These are phyloP conservation scores for Achlya flavicornis DNA, from an alignment of 2,888 invertebrate species.

Conservation along the genomic window DNA sequence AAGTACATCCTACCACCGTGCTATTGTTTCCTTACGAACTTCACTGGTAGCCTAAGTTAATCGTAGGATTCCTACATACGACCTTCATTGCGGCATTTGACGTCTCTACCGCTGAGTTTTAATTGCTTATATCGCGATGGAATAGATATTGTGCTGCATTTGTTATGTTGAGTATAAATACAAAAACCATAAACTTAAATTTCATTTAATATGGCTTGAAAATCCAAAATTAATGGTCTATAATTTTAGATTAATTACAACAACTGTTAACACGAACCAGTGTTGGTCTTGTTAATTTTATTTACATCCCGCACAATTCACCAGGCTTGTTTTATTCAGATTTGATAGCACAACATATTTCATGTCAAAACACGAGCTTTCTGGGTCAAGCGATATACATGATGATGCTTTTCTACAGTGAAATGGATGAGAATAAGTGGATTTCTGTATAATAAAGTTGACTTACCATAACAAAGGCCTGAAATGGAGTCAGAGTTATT, in stretches of 20 bases:
- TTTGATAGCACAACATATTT: slow-evolving; percentile 72
- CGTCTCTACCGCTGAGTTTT: no score
- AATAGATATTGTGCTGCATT: no score
- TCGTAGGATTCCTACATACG: no score
- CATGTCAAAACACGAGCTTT: slow-evolving; percentile 56
- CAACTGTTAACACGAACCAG: slow-evolving; percentile 47
- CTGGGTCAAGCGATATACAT: slow-evolving; percentile 48
- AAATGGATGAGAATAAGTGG: slow-evolving; percentile 42
- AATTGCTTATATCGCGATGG: no score
- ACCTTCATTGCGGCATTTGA: no score
- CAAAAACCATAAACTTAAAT: no score
- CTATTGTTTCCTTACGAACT: no score
- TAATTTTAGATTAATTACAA: slow-evolving; percentile 53
- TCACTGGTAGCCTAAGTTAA: no score
- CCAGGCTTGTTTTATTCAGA: slow-evolving; percentile 55
- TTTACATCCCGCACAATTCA: slow-evolving; percentile 36
- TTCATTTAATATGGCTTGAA: slow-evolving; percentile 16
- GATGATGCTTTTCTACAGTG: slow-evolving; percentile 33
- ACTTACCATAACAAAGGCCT: slow-evolving; percentile 33
- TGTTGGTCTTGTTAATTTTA: slow-evolving; percentile 55
- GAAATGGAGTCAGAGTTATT: slow-evolving; percentile 19
- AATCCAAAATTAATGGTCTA: slow-evolving; percentile 44
- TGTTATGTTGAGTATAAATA: background rate
- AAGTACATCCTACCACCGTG: no score
- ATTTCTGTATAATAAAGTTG: slow-evolving; percentile 38